Percentiles rank a stretch among this genome's conserved stretches.
Conservation (phyloP, 2,797 vertebrate genomes). For the Poecilia gillii region DNA sequence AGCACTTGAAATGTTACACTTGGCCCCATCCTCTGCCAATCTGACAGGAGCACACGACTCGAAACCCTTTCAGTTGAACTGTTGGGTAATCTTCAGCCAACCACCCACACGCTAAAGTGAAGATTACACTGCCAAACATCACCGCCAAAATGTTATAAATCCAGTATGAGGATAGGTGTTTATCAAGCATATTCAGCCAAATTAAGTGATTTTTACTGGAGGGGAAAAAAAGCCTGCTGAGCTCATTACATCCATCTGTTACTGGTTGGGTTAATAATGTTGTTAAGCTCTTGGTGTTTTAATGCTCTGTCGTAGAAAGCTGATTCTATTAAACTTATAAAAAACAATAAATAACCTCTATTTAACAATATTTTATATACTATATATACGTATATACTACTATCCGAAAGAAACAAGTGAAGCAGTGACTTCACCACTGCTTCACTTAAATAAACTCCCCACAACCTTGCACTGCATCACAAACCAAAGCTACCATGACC, state of each 20-base stretch:
- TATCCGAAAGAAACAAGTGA: too few relatives aligned
- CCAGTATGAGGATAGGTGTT: constrained; percentile 1
- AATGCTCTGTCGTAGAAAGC: not conserved
- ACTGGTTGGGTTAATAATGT: not conserved
- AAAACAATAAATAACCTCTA: not conserved
- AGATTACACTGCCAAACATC: constrained; percentile 2
- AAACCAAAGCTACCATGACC: too few relatives aligned
- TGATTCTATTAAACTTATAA: constrained; percentile 10
- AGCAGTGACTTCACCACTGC: too few relatives aligned
- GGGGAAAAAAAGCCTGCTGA: not conserved
- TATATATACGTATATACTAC: too few relatives aligned
- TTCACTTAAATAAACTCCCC: too few relatives aligned
- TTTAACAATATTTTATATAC: too few relatives aligned
- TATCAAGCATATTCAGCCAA: not conserved
- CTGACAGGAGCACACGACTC: constrained; percentile 17
- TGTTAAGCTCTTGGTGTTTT: constrained; percentile 9
- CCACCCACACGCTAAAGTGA: constrained; percentile 5
- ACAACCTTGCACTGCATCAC: too few relatives aligned
- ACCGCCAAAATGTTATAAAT: not conserved
- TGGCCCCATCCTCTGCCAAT: constrained; percentile 14
- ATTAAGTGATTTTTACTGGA: constrained; percentile 8
- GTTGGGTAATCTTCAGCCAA: constrained; percentile 2
- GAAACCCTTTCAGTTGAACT: constrained; percentile 8
- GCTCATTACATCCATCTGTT: not conserved
- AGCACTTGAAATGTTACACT: constrained; percentile 30